phyloP scores from a whole-genome alignment of 2,113 vertebrate genomes.

The Phrynosoma platyrhinos region DNA sequence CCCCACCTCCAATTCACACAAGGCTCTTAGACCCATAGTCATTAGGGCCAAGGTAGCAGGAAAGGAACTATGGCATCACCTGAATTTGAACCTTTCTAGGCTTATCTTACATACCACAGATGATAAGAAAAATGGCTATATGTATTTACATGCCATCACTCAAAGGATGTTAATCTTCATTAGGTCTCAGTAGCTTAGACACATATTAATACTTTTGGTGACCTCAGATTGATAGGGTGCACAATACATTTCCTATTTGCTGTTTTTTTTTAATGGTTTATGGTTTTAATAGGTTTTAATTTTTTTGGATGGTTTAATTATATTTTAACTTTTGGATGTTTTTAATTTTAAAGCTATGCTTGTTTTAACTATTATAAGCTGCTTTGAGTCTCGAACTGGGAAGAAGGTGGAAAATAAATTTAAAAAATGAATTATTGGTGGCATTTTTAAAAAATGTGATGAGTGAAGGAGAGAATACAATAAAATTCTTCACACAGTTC shows the following conservation, averaged over 20 bases:
- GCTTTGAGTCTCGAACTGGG: no score
- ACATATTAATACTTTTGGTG: not conserved
- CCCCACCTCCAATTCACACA: not conserved
- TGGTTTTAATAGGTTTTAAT: not conserved
- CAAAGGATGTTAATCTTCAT: not conserved
- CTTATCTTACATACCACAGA: not conserved
- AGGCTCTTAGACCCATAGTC: no score
- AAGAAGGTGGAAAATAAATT: no score
- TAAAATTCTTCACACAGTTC: constrained; percentile 44
- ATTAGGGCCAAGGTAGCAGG: not conserved
- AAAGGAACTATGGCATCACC: no score
- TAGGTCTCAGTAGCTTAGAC: not conserved
- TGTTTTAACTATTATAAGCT: no score
- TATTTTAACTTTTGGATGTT: no score
- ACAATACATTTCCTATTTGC: no score
- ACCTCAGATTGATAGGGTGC: not conserved
- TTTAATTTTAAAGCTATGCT: no score
- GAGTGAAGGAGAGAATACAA: not conserved
- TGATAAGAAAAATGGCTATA: no score
- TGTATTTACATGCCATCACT: not conserved
- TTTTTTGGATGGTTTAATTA: no score
- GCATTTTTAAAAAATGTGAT: not conserved
- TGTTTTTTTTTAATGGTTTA: no score
- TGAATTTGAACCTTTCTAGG: not conserved
- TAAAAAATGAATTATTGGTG: not conserved